Evolutionary conservation across 2,888 invertebrate species (phyloP), one percentile per base, ranked within the genome.

Genomic region (Noctua janthina): DNA sequence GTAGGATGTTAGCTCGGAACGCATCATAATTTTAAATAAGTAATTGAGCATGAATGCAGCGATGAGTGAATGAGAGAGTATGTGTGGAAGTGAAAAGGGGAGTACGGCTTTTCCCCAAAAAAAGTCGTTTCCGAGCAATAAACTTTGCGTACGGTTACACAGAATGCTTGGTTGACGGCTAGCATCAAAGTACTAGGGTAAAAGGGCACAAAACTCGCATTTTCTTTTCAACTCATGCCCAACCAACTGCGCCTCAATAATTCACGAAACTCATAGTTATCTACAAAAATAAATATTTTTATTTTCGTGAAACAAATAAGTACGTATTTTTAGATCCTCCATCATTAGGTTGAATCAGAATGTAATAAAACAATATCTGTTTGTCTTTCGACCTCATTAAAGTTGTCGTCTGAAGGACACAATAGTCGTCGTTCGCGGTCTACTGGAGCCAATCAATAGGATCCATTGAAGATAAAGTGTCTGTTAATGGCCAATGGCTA

Each of bases 351-450:
- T 46, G 35, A 74, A 72, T 66, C 62, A 72, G 54, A 86, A 86
- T 49, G 46, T 29, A 79, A 79, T 87, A 83, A 76, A 83, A 83
- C 76, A 85, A 87, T 84, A 83, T 68, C 46, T 71, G 46, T 86
- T 86, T 86, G 77, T 78, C 72, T 76, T 72, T 56, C 83, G 74
- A 86, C 72, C 83, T 85, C 78, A 83, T 87, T 87, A 76, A 75
- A 80, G 78, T 85, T 66, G 73, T 51, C 66, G 71, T 67, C 69
- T 76, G 69, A 76, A 74, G 69, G 78, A 73, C 59, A 76, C 85
- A 78, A 76, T 77, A 74, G 78, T 68, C 23, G 64, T 49, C 39
- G 68, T 72, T 84, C 56, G 15, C 78, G 84, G 89, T 87, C 88
- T 82, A 56, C 59, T 85, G 75, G 59, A 82, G 54, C 56, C 89